phyloP scores from a whole-genome alignment of 2,113 vertebrate genomes.

The Prietella phreatophila region DNA sequence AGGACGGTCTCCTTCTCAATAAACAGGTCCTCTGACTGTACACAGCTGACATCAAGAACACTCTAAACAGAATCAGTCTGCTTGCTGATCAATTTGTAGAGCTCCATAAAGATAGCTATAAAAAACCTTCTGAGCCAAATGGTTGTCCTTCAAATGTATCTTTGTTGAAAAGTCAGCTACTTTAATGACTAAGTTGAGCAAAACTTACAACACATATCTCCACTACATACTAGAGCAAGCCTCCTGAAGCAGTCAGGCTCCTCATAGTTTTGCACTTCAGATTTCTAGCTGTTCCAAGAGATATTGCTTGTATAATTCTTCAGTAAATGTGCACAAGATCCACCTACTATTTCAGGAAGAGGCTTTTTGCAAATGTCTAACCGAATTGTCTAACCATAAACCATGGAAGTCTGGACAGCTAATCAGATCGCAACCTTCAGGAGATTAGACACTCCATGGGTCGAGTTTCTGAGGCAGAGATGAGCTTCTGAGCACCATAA shows the following conservation, averaged over 20 bases:
- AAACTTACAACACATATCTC: background rate
- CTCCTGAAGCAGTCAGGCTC: background rate
- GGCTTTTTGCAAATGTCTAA: background rate
- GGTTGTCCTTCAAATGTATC: background rate
- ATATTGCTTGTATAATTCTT: background rate
- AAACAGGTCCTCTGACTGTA: background rate
- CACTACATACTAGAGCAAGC: background rate
- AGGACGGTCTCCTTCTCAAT: background rate
- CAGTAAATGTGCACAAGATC: background rate
- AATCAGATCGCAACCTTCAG: background rate
- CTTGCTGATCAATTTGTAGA: background rate
- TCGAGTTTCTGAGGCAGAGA: background rate
- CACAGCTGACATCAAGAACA: background rate
- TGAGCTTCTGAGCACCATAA: background rate
- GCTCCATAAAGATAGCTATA: background rate
- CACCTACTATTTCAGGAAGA: background rate
- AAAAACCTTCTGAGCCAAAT: background rate
- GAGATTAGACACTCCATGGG: background rate
- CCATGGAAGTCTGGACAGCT: background rate
- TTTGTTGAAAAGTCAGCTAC: background rate
- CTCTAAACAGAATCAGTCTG: background rate
- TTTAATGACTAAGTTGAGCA: background rate
- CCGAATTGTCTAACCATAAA: background rate
- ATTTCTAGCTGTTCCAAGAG: background rate
- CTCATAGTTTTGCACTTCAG: background rate